phyloP scores from a whole-genome alignment of 1,140 invertebrate genomes.

The Adoxophyes honmai region DNA sequence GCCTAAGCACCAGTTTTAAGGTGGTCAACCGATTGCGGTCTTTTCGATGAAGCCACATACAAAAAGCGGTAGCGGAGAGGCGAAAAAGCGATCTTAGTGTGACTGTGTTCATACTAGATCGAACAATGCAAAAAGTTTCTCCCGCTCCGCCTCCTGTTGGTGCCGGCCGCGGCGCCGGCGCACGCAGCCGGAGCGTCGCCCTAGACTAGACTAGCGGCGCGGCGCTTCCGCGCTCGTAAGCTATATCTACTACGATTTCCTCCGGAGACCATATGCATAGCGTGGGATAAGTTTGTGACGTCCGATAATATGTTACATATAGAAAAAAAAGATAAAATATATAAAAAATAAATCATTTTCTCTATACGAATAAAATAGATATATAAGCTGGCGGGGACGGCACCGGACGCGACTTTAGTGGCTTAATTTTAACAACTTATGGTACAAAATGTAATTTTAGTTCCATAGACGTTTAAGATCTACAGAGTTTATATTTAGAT shows the following conservation, averaged over 20 bases:
- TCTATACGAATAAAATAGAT: slow-evolving; percentile 61
- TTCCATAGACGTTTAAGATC: slow-evolving; percentile 70
- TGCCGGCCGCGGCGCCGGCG: not conserved
- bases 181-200: too few relatives aligned
- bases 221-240: not conserved
- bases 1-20: too few relatives aligned
- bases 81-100: too few relatives aligned
- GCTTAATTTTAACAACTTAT: slow-evolving; percentile 69
- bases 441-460: slow-evolving; percentile 74
- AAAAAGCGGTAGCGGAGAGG: too few relatives aligned
- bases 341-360: slow-evolving; percentile 58
- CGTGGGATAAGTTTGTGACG: slow-evolving; percentile 62
- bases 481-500: slow-evolving; percentile 72
- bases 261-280: slow-evolving; percentile 46
- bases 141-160: too few relatives aligned
- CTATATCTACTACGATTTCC: slow-evolving; percentile 27
- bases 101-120: too few relatives aligned
- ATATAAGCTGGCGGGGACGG: slow-evolving; percentile 50
- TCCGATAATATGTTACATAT: slow-evolving; percentile 65
- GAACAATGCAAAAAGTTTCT: too few relatives aligned
- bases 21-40: too few relatives aligned
- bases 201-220: too few relatives aligned
- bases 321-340: slow-evolving; percentile 53
- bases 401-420: slow-evolving; percentile 45
- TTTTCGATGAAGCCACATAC: too few relatives aligned